phyloP scores from a whole-genome alignment of 2,888 invertebrate genomes.

The Caenorhabditis sp. region DNA sequence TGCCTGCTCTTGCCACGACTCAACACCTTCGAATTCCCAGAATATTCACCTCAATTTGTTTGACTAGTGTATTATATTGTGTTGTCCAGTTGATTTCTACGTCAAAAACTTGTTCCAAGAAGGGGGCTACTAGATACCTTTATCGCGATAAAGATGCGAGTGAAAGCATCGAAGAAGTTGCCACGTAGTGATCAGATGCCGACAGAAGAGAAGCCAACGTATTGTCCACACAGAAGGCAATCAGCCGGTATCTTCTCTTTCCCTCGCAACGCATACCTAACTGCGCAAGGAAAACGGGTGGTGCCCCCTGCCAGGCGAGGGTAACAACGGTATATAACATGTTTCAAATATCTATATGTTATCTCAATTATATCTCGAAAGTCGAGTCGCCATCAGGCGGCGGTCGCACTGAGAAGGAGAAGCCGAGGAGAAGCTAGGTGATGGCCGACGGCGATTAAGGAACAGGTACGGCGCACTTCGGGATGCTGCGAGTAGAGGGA shows the following conservation, averaged over 20 bases:
- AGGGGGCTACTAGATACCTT: constrained; percentile 59
- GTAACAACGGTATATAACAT: constrained; percentile 52
- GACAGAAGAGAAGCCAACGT: constrained; percentile 1
- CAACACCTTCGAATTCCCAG: constrained; percentile 7
- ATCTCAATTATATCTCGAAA: constrained; percentile 63
- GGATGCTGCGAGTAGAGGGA: constrained; percentile 55
- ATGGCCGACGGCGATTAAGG: constrained; percentile 67
- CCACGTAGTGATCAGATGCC: constrained; percentile 41
- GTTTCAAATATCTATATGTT: constrained; percentile 63
- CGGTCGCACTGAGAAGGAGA: constrained; percentile 32
- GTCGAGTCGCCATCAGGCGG: constrained; percentile 44
- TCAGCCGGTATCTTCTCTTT: constrained; percentile 40
- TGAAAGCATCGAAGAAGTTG: constrained; percentile 51
- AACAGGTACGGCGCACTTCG: constrained; percentile 66
- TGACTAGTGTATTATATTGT: too few species aligned
- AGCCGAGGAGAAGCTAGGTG: constrained; percentile 41
- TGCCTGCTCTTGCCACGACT: constrained; percentile 9
- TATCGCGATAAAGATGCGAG: constrained; percentile 48
- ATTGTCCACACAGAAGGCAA: constrained; percentile 37
- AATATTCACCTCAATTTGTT: constrained; percentile 14
- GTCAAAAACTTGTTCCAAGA: constrained; percentile 54
- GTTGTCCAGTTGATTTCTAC: constrained; percentile 52
- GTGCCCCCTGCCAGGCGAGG: not conserved
- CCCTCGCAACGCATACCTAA: constrained; percentile 47
- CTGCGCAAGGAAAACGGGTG: constrained; percentile 45